A percentile compares a stretch with the other conserved stretches of the same genome.
Evolutionary conservation across 2,113 vertebrate genomes (phyloP).

Genomic region (Phocoena phocoena): DNA sequence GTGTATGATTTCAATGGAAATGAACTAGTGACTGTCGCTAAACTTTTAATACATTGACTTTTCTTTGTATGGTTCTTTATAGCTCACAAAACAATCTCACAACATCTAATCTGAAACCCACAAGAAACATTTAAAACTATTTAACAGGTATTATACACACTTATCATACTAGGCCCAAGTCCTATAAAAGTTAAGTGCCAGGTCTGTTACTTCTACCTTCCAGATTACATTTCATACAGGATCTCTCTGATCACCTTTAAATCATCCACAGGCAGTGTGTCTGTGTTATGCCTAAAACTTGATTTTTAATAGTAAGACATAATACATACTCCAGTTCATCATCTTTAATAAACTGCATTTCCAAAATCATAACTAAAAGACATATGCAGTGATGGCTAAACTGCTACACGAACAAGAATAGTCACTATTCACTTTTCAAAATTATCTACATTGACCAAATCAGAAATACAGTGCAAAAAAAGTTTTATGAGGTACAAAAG

Average conservation of each 20-base stretch:
- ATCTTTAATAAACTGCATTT: neutral
- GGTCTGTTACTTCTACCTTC: neutral
- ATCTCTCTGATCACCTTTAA: neutral
- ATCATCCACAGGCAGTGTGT: neutral
- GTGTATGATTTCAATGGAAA: neutral
- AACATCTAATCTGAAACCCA: neutral
- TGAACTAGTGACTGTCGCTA: neutral
- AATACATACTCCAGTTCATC: neutral
- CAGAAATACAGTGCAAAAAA: neutral
- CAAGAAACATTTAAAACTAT: neutral
- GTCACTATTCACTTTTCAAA: neutral
- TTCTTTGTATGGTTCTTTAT: neutral
- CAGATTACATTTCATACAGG: neutral
- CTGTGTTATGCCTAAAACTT: neutral
- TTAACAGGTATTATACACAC: neutral
- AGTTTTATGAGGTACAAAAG: neutral
- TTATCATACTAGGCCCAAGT: neutral
- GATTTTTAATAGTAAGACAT: neutral
- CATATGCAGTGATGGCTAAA: neutral
- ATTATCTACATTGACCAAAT: neutral
- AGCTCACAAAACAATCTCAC: neutral
- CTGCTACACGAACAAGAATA: neutral
- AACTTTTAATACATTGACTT: neutral
- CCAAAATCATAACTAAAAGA: neutral
- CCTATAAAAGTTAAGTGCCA: neutral